Evolutionary conservation across 1,140 invertebrate genomes (phyloP), one percentile per base, ranked within the genome.

Genomic region (Drosophila pandora): DNA sequence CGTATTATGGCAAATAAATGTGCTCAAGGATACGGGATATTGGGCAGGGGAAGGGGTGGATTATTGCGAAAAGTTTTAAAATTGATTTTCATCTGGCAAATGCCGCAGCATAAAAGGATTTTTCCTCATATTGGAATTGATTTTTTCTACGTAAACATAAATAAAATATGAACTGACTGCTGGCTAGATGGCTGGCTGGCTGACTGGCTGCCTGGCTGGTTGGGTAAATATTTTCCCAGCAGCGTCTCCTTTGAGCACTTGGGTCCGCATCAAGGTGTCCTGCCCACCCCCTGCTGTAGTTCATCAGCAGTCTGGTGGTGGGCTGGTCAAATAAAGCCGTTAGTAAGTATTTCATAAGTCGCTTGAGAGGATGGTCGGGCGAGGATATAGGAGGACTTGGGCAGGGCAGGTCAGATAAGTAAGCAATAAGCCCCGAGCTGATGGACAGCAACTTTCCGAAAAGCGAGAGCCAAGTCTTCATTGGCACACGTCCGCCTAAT

Each of bases 271-370:
- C 17, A 45, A 67, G 67, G 68, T 78, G 56, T 43, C 34, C 37
- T 17, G 39, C 47, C 56, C 39, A 37, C 25, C 45, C 49, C 17
- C 23, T 10, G n/a, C 72, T 2, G 13, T 5, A 21, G 41, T 43
- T 85, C 82, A 85, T 84, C 82, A 85, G 78, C 73, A 87, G 78
- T 87, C 76, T 59, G 63, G 70, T 70, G 71, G 79, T 54, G 71
- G 73, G 83, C 60, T 87, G 83, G 75, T 82, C 79, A 87, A 87
- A 87, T 87, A 88, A 88, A 87, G 83, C 83, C 80, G 72, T 76
- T 83, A 73, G 84, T 88, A 88, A 88, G 83, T 88, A 88, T 88
- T 89, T 88, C 83, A 88, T 88, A 88, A 88, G 83, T 88, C 76
- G 67, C 58, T 47, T 32, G 39, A 43, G 72, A 62, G 53, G 65